Base-by-base conservation (phyloP, 2,113 vertebrate species). In the Pseudorhombus dupliciocellatus region DNA sequence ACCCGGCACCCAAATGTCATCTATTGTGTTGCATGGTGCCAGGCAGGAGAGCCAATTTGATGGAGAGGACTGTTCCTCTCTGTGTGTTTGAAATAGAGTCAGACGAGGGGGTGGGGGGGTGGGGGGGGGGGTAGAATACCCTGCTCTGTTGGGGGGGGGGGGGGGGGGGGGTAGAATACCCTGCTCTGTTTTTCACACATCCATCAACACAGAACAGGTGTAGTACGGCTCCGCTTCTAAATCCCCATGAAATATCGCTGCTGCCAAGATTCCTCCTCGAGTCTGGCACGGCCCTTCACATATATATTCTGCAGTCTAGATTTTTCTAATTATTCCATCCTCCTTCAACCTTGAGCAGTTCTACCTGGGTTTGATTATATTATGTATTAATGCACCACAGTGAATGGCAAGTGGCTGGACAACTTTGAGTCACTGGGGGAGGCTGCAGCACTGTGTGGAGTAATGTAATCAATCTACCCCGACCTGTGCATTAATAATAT, bases 1-100 rank as follows among this genome's bases (percentile, higher is more conserved):
- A 89, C 77, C 79, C 78, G 37, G 77, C 85, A 81, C 85, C 81
- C 80, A 90, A 92, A 89, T 90, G 84, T 89, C 87, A 90, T 84
- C 86, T 75, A 87, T 91, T 87, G 88, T 87, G 83, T 82, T 25
- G 66, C 83, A 74, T 66, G 79, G 85, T 77, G 83, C 88, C 85
- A 79, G 71, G 84, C 79, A 69, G 70, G 76, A 70, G 78, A 86
- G 77, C 70, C 83, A 84, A 86, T 82, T 87, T 85, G 84, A 91
- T 77, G 63, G 79, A 87, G 87, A 75, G 83, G 84, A 80, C 67
- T 74, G 77, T 86, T 86, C 69, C 58, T 84, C 42, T 46, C 65
- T 76, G 72, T 77, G 51, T 73, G 65, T 82, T 82, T 78, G 73
- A 87, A 86, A 86, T 83, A 65, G 75, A 84, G 73, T 66, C 64